phyloP scores from a whole-genome alignment of 2,888 invertebrate genomes.

The Odontocolon sp. region DNA sequence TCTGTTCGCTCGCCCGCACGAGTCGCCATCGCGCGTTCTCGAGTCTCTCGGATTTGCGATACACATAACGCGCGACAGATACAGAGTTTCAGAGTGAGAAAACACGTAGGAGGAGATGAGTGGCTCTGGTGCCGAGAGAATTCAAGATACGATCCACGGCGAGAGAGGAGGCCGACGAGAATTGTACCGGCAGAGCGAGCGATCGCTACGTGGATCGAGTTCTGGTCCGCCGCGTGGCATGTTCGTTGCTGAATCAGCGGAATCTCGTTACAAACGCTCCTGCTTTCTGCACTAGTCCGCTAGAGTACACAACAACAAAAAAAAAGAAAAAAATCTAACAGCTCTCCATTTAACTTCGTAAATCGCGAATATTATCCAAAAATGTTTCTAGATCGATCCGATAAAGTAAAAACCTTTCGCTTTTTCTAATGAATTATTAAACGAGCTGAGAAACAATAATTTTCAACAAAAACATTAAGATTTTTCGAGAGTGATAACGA shows the following conservation, averaged over 20 bases:
- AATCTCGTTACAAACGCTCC: constrained; percentile 43
- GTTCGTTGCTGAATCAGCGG: constrained; percentile 48
- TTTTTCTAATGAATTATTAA: too few relatives aligned
- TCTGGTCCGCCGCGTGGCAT: constrained; percentile 37
- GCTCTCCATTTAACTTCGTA: background rate
- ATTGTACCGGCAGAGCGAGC: background rate
- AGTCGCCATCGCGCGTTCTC: too few relatives aligned
- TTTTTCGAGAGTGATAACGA: too few relatives aligned
- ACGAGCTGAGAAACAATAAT: too few relatives aligned
- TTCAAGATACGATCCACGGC: background rate
- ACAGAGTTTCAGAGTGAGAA: constrained; percentile 8
- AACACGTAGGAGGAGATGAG: constrained; percentile 7
- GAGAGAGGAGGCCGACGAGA: background rate
- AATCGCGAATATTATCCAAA: too few relatives aligned
- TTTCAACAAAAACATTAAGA: too few relatives aligned
- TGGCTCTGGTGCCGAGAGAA: background rate
- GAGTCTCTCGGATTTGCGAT: too few relatives aligned
- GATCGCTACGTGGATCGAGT: background rate
- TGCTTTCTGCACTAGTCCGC: constrained; percentile 14
- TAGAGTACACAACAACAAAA: background rate
- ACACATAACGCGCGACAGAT: too few relatives aligned
- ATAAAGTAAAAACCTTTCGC: too few relatives aligned
- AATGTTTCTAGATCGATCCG: too few relatives aligned
- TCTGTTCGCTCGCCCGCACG: background rate
- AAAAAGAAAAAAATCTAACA: background rate